Percentiles rank a stretch among this genome's conserved stretches.
phyloP scores from a whole-genome alignment of 2,797 vertebrate species.

The Mycteria americana region DNA sequence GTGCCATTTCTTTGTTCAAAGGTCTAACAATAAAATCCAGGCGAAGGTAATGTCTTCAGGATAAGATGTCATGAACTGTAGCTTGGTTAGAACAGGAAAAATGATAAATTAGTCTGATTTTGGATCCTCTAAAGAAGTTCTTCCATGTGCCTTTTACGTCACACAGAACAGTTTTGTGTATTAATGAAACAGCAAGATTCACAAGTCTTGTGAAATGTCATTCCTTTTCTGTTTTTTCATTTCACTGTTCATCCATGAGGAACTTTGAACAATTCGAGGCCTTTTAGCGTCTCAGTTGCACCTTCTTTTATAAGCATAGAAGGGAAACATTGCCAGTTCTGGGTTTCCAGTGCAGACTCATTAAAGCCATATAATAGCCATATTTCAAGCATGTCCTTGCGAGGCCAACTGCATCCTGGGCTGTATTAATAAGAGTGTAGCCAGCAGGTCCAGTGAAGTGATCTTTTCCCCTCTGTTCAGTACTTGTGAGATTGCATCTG shows the following conservation, averaged over 20 bases:
- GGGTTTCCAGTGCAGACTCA: neutral
- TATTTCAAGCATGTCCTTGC: neutral
- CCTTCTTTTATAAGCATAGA: neutral
- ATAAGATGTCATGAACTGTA: neutral
- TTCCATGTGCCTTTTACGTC: neutral
- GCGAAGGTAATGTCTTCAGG: neutral
- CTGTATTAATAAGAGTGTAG: neutral
- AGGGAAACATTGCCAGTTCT: neutral
- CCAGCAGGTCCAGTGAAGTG: neutral
- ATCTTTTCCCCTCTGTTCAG: neutral
- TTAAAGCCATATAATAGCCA: neutral
- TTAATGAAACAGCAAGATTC: neutral
- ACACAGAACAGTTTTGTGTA: neutral
- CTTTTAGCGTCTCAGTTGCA: neutral
- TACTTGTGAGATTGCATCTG: neutral
- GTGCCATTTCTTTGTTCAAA: neutral
- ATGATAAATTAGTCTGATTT: neutral
- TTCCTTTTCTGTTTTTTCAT: neutral
- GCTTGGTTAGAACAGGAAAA: neutral
- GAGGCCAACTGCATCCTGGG: neutral
- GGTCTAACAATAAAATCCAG: neutral
- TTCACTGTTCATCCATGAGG: neutral
- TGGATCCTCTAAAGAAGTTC: neutral
- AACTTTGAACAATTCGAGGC: neutral
- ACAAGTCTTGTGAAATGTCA: neutral